Base-by-base conservation (phyloP, 2,888 invertebrate species). In the Lepidocyrtoides sp. region DNA sequence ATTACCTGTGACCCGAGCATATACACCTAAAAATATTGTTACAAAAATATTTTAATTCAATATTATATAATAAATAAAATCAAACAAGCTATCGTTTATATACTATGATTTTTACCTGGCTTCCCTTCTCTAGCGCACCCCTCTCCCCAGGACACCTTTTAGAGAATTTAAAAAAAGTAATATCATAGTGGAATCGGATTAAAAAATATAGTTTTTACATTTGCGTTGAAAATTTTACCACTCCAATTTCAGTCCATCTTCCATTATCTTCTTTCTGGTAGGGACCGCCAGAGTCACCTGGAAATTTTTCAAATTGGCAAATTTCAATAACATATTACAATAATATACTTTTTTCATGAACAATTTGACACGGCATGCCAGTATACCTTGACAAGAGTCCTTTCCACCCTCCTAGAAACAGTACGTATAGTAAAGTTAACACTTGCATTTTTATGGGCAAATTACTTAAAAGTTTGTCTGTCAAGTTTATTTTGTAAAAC, bases 251-350 rank as follows among this genome's bases (percentile, higher is more conserved):
- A 2, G 90, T 89, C 69, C 83, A 93, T 10, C 89, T 17, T 20
- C 90, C 92, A 26, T 79, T 51, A 0, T 51, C 82, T 41, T 77
- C 90, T 10, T 83, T 75, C 32, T 92, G 82, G 69, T 91, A 92
- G 10, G 93, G 93, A 1, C 94, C 94, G 10, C 94, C 94, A n/a
- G 90, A 90, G 36, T 94, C 94, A 2, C 94, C 93, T 81, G 93
- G 93, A 41, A 41, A n/a, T n/a, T n/a, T n/a, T n/a, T n/a, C n/a
- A n/a, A n/a, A n/a, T n/a, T n/a, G n/a, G n/a, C n/a, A n/a, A n/a
- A n/a, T n/a, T n/a, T n/a, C 41, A 41, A 7, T 41, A 41, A 41
- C 4, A 7, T 41, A 10, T 41, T 41, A 41, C 4, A 7, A 10
- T 41, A 10, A 10, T 41, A 41, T 41, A 10, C 10, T 4, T 41